Evolutionary conservation across 2,888 invertebrate genomes (phyloP), one percentile per base, ranked within the genome.

Genomic region (Tanypteryx hageni): DNA sequence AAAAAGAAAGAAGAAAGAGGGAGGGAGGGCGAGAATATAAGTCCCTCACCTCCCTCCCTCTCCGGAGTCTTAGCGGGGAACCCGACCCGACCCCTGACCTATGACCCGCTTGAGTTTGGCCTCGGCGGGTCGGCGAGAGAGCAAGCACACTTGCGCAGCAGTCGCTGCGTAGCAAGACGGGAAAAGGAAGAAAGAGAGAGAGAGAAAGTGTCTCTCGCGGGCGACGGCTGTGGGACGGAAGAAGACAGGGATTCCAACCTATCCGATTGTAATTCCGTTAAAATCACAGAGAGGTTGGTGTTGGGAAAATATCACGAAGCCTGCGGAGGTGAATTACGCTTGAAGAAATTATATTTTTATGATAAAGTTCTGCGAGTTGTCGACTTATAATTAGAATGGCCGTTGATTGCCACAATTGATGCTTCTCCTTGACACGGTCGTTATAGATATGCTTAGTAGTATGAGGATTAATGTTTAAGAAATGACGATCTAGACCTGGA

Each of bases 31-130:
- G 18, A 64, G 64, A 64, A 68, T 22, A 86, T 27, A 31, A 61
- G 86, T 86, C 57, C 86, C 86, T 86, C 61, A n/a, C 31, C 61
- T 61, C 86, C 18, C 61, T 31, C 86, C 14, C 58, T 22, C 22
- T 16, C 83, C 83, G 59, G 59, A 27, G 86, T 59, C 86, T 61
- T 31, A 59, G 85, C 58, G 58, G 61, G 86, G 61, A 58, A 86
- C 86, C 86, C 86, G 86, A 86, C 22, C 59, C 86, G 59, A 86
- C 86, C 86, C 59, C 57, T 86, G 86, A 86, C 86, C 86, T 31
- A 11, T 22, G 59, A 57, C 59, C 86, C 86, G 61, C 61, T 31
- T 31, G 61, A 61, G 86, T 61, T 31, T 86, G 86, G 61, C 86
- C 86, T 64, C 31, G 86, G 59, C 86, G 58, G 86, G 61, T 59